Conservation (phyloP, 2,797 vertebrate species). For the Gallirallus australis region DNA sequence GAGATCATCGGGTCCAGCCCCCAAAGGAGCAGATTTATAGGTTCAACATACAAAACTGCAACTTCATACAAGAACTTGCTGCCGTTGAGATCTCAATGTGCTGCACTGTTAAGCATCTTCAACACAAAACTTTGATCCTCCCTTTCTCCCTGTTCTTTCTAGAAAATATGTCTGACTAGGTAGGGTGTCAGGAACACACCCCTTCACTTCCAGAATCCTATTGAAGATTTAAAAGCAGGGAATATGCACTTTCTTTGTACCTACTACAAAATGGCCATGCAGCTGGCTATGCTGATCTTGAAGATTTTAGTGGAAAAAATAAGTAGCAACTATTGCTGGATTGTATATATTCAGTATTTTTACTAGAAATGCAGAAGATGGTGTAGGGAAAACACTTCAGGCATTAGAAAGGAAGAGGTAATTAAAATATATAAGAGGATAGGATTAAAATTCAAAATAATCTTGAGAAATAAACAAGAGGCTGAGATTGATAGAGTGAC, state of each 20-base stretch:
- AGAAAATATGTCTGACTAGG: neutral
- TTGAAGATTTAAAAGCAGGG: neutral
- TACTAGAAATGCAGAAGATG: neutral
- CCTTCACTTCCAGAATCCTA: neutral
- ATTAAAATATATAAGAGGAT: constrained; percentile 25
- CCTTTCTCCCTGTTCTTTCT: neutral
- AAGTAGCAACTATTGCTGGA: neutral
- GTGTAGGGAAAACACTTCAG: neutral
- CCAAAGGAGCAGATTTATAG: neutral
- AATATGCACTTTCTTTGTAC: neutral
- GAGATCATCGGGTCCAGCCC: too few relatives aligned
- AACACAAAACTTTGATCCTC: neutral
- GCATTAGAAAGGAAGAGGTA: neutral
- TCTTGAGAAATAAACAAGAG: neutral
- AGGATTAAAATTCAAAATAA: neutral
- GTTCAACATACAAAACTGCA: neutral
- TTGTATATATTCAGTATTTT: constrained; percentile 11
- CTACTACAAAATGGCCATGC: neutral
- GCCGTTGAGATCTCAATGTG: neutral
- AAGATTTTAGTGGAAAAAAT: neutral
- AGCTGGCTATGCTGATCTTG: neutral
- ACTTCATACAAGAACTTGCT: neutral
- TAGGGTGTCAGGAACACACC: neutral
- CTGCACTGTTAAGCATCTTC: neutral
- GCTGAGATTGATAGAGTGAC: neutral